phyloP scores from a whole-genome alignment of 2,797 vertebrate species.

The Chloroceryle inda region DNA sequence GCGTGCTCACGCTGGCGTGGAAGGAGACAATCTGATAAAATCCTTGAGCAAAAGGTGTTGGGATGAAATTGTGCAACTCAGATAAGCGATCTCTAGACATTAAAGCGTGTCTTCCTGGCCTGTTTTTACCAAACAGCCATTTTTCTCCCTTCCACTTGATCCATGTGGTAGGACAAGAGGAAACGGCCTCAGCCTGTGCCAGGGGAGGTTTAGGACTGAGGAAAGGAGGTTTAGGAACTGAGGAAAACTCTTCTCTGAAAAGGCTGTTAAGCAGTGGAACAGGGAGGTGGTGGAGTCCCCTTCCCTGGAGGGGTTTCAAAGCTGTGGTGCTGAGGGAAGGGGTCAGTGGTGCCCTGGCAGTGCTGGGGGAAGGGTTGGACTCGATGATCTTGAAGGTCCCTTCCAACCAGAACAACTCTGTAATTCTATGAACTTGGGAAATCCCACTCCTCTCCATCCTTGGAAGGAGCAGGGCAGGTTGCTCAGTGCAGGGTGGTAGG shows the following conservation, averaged over 20 bases:
- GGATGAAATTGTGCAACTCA: constrained; percentile 40
- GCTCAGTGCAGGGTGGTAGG: fast-evolving
- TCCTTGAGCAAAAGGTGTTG: neutral
- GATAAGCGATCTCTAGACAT: constrained; percentile 20
- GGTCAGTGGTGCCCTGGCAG: neutral
- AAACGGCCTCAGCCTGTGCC: neutral
- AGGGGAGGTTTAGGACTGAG: neutral
- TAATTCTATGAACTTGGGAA: neutral
- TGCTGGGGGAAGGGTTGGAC: too few relatives aligned
- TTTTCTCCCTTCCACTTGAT: neutral
- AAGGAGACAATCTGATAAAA: constrained; percentile 42
- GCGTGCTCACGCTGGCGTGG: neutral
- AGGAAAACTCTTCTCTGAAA: neutral
- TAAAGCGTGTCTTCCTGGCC: neutral
- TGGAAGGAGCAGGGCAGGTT: neutral
- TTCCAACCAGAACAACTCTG: too few relatives aligned
- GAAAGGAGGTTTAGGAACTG: too few relatives aligned
- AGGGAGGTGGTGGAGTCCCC: too few relatives aligned
- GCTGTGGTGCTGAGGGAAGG: neutral
- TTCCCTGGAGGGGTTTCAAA: neutral
- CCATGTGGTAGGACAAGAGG: neutral
- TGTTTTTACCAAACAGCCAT: neutral
- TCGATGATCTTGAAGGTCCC: too few relatives aligned
- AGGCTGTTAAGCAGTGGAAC: neutral
- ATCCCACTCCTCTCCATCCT: neutral